Percentiles rank a stretch among this genome's conserved stretches.
Conservation (phyloP, 2,113 vertebrate species). For the Bagarius yarrelli region DNA sequence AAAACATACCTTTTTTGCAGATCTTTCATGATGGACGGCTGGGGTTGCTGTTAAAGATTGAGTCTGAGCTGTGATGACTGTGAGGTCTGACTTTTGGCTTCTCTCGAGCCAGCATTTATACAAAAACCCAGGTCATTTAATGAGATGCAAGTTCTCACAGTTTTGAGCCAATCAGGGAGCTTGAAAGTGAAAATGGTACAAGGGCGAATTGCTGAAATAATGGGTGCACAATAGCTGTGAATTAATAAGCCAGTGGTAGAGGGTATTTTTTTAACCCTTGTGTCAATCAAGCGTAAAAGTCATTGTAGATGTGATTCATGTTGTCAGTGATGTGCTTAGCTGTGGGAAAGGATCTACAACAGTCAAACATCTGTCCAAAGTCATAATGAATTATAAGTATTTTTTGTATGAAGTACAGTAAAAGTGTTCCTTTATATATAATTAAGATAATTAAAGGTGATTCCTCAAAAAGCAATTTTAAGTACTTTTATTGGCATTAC, state of each 20-base stretch:
- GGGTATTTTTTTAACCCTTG: constrained; percentile 42
- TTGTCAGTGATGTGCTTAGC: constrained; percentile 62
- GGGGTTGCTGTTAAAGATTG: constrained; percentile 33
- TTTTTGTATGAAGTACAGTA: no score
- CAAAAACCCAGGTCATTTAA: constrained; percentile 55
- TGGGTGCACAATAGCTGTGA: constrained; percentile 59
- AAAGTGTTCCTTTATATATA: neutral
- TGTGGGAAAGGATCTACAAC: constrained; percentile 60
- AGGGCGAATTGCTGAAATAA: constrained; percentile 65
- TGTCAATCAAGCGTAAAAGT: constrained; percentile 50
- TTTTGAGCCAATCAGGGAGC: constrained; percentile 67
- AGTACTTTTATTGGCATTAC: neutral
- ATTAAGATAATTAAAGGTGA: neutral
- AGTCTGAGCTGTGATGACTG: neutral
- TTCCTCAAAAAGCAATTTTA: neutral
- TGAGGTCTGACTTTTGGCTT: constrained; percentile 52
- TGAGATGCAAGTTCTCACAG: constrained; percentile 69
- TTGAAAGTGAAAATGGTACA: constrained; percentile 61
- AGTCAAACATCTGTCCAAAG: constrained; percentile 57
- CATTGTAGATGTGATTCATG: constrained; percentile 47
- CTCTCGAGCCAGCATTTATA: constrained; percentile 54
- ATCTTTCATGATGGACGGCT: constrained; percentile 65
- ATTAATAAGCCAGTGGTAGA: constrained; percentile 68
- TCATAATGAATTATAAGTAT: neutral
- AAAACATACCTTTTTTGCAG: constrained; percentile 65